Base-by-base conservation (phyloP, 2,888 invertebrate species). In the Sinelater perroti region DNA sequence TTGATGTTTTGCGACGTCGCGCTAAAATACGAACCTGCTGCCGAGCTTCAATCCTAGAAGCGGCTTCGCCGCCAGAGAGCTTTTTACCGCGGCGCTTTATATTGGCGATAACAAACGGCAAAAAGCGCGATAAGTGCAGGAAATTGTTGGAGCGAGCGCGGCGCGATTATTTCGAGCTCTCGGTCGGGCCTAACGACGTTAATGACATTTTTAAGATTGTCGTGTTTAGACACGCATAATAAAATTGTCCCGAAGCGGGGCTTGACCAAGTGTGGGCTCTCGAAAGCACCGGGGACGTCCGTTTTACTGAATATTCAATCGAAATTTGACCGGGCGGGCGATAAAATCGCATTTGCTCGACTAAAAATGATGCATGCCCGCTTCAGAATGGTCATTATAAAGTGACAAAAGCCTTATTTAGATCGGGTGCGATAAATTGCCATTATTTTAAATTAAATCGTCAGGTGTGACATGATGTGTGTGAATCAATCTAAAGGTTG, bases 361-460 rank as follows among this genome's bases (percentile, higher is more conserved):
- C 40, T 30, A 49, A 50, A 49, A 42, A 35, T 56, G 56, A 44
- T 44, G 56, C 14, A 40, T 24, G 40, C 24, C 18, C 14, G 20
- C 10, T 24, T 40, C 40, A 7, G 21, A 51, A 24, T 33, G 13
- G 35, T 47, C 35, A 35, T 20, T 35, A 35, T 31, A 35, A 35
- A 35, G 28, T 44, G 42, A 52, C 42, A 52, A 40, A 42, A 52
- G 33, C 40, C 35, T 44, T 52, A 40, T 58, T 58, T 44, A 54
- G 53, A 54, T 58, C 44, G 30, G 42, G 16, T 14, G 16, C 24
- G 58, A 58, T 58, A 58, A 49, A 54, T 44, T 58, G 47, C 54
- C 54, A 54, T 58, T 58, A 57, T 57, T 53, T 58, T 38, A 58
- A 58, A 58, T 58, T 58, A 58, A 58, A 54, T 58, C 53, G 44